A percentile compares a stretch with the other conserved stretches of the same genome.
phyloP scores from a whole-genome alignment of 1,140 invertebrate genomes.

The Portunus trituberculatus region DNA sequence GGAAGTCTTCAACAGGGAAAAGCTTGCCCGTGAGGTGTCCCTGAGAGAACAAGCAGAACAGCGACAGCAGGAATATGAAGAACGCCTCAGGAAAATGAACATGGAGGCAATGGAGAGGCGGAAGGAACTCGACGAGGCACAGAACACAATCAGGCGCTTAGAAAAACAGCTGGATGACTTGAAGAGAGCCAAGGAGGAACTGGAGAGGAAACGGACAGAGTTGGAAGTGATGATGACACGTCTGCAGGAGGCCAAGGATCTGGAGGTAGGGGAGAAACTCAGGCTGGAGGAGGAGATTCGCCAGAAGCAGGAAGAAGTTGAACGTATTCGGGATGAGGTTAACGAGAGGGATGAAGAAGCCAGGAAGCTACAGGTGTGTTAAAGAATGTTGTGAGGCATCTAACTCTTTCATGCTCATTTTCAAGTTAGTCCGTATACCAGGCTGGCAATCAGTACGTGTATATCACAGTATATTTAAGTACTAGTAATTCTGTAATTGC shows the following conservation, averaged over 20 bases:
- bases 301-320: constrained; percentile 92
- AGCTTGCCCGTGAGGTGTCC: constrained; percentile 94
- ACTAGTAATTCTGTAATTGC: no score
- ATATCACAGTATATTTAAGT: no score
- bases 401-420: no score
- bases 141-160: constrained; percentile 95
- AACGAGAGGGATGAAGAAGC: constrained; percentile 94
- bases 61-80: constrained; percentile 95
- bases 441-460: no score
- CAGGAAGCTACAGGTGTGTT: constrained; percentile 86
- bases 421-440: no score
- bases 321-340: constrained; percentile 92
- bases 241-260: constrained; percentile 91
- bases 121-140: constrained; percentile 91
- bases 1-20: constrained; percentile 83
- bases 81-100: constrained; percentile 86
- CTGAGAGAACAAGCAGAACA: constrained; percentile 94
- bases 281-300: constrained; percentile 95
- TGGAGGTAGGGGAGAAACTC: constrained; percentile 94
- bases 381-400: background rate
- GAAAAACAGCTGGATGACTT: constrained; percentile 95
- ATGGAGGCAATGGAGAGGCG: constrained; percentile 88
- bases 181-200: constrained; percentile 94
- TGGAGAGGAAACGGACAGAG: constrained; percentile 92
- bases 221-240: constrained; percentile 94